Evolutionary conservation across 1,140 invertebrate species (phyloP).

Genomic region (Bombus pascuorum): DNA sequence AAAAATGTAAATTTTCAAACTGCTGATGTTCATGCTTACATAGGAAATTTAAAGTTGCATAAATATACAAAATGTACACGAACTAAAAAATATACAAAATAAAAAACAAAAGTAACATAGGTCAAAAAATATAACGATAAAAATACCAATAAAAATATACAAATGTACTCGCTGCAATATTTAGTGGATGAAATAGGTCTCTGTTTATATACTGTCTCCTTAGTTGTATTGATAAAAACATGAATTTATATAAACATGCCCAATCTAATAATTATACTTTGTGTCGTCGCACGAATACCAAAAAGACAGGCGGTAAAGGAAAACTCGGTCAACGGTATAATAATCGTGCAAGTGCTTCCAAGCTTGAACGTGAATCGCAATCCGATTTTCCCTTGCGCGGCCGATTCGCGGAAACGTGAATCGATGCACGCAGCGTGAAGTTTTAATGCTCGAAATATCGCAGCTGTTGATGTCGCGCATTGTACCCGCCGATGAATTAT

Average conservation of each 20-base stretch:
- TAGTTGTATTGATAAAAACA: too few species aligned
- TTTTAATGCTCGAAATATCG: constrained; percentile 2
- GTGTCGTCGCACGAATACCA: background rate
- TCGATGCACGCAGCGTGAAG: constrained; percentile 1
- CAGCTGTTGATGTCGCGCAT: background rate
- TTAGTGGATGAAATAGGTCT: too few species aligned
- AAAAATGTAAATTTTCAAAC: too few species aligned
- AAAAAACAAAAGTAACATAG: background rate
- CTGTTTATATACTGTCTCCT: too few species aligned
- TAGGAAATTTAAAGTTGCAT: too few species aligned
- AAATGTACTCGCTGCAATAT: too few species aligned
- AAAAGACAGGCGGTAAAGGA: background rate
- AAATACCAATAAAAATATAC: background rate
- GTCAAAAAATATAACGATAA: too few species aligned
- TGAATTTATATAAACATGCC: background rate
- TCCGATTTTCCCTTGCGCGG: background rate
- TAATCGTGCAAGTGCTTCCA: background rate
- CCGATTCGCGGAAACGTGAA: background rate
- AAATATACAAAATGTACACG: background rate
- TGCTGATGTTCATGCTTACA: too few species aligned
- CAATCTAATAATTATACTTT: background rate
- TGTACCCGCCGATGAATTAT: background rate
- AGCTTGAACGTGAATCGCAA: background rate
- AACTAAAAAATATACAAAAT: background rate
- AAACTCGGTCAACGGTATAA: background rate